These are phyloP conservation scores for Stenchaetothrips biformis DNA, from an alignment of 2,888 invertebrate genomes.

Conservation along the genomic window DNA sequence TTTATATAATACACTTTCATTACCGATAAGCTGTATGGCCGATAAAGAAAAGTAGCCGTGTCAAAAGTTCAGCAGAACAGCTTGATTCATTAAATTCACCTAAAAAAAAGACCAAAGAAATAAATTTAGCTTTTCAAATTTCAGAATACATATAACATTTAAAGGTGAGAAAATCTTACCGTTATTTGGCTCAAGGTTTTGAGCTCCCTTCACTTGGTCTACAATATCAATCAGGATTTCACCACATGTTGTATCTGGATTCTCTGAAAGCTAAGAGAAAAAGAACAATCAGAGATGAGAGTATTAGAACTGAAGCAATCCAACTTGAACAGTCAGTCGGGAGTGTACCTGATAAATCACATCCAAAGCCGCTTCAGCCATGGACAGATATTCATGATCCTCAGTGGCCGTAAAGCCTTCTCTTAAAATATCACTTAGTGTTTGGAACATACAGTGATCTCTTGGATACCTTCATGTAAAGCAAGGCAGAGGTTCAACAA, in stretches of 20 bases:
- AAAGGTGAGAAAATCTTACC: not conserved
- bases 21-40: not conserved
- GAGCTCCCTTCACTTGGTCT: slow-evolving; percentile 37
- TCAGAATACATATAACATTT: not conserved
- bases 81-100: not conserved
- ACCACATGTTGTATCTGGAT: slow-evolving; percentile 52
- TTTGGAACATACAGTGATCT: slow-evolving; percentile 54
- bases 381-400: slow-evolving; percentile 53
- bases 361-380: slow-evolving; percentile 55
- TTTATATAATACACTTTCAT: not conserved
- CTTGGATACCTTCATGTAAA: not conserved
- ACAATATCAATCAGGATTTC: slow-evolving; percentile 40
- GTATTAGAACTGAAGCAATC: not conserved
- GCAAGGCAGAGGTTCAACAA: not conserved
- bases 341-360: slow-evolving; percentile 48
- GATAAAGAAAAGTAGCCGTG: not conserved
- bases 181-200: not conserved
- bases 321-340: not conserved
- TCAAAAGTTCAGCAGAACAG: not conserved
- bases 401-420: slow-evolving; percentile 47
- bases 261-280: slow-evolving; percentile 50
- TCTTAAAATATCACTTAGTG: slow-evolving; percentile 50
- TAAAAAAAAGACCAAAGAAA: not conserved
- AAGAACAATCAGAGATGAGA: not conserved
- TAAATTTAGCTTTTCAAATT: too few species aligned